phyloP scores from a whole-genome alignment of 2,797 vertebrate genomes.

The Artibeus lituratus region DNA sequence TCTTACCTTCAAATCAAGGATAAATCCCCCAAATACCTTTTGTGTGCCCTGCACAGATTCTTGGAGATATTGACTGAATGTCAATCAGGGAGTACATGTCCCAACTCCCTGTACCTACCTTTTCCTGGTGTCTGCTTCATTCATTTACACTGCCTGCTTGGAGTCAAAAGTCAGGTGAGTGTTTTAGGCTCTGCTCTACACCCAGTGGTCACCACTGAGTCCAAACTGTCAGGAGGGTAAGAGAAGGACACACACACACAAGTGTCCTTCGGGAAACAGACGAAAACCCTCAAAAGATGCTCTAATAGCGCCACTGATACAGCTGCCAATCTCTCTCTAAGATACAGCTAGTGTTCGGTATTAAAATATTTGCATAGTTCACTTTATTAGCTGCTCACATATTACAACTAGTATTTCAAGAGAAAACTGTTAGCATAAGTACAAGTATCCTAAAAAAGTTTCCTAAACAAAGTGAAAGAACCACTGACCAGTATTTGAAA shows the following conservation, averaged over 20 bases:
- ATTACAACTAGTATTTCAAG: not conserved
- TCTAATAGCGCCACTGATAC: not conserved
- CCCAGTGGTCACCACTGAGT: not conserved
- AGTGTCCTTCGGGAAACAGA: not conserved
- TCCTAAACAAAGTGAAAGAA: not conserved
- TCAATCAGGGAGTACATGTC: accelerated
- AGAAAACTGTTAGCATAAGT: not conserved
- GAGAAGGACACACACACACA: not conserved
- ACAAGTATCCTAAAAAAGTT: not conserved
- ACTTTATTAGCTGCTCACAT: not conserved
- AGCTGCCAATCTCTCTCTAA: not conserved
- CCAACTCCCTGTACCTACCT: not conserved
- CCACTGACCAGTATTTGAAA: not conserved
- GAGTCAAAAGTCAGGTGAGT: not conserved
- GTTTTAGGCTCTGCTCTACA: not conserved
- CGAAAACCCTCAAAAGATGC: not conserved
- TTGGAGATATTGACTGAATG: not conserved
- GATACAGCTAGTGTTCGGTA: not conserved
- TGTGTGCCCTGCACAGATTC: not conserved
- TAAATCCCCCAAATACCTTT: not conserved
- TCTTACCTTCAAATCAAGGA: not conserved
- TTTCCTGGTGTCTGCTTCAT: not conserved
- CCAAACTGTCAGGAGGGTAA: not conserved
- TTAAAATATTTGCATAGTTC: not conserved
- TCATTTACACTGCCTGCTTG: not conserved